Base-by-base conservation (phyloP, 2,888 invertebrate genomes). In the Sphinx pinastri region DNA sequence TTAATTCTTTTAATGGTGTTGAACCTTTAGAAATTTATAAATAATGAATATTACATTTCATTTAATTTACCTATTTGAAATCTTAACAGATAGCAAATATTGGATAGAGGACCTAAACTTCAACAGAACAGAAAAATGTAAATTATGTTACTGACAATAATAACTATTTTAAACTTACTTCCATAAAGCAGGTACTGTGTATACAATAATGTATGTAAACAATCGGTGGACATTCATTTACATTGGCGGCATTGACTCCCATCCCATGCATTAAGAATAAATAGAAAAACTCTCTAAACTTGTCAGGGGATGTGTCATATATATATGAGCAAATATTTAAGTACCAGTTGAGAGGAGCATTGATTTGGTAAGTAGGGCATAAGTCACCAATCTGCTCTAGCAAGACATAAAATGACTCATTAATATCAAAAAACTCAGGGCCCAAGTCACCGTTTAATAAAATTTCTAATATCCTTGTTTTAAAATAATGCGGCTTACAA, bases 261-360 rank as follows among this genome's bases (percentile, higher is more conserved):
- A 91, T 87, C 25, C 94, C 94, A 79, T 89, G 85, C 79, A 86
- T 87, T 0, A 94, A 79, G 71, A 92, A 88, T 69, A 92, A 82
- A 78, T 89, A 86, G 71, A 94, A 89, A 68, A 89, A 88, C 71
- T 91, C 88, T 72, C 72, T 80, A 74, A 93, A 94, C 67, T 88
- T 89, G 19, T 90, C 88, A 38, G 78, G 79, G 19, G 88, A 88
- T 55, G 82, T 79, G 16, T 83, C 84, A 72, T 89, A 93, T 76
- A 94, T 89, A 75, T 94, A 94, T 80, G 92, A 91, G 80, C 89
- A 88, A 19, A 94, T 86, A 76, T 90, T 87, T 60, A 94, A 81
- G 76, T 85, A 91, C 59, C 89, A 87, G 74, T 91, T 93, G 16
- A 94, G 74, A 5, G 94, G 91, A 71, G 92, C 86, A 83, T 88